A percentile compares a stretch with the other conserved stretches of the same genome.
Conservation (phyloP, 2,113 vertebrate genomes). For the Anhinga anhinga region DNA sequence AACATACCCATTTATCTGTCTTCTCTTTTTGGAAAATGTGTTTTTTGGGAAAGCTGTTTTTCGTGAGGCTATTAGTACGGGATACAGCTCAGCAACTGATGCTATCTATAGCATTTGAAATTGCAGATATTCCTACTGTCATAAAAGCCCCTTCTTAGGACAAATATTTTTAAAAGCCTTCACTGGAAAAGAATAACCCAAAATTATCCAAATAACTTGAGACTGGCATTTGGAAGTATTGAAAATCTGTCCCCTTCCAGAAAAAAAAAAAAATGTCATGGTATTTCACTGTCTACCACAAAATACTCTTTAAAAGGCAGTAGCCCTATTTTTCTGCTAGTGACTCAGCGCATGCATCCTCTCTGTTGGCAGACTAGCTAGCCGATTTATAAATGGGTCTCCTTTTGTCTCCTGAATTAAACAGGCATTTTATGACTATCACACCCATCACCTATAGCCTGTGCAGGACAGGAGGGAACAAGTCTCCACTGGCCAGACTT, state of each 20-base stretch:
- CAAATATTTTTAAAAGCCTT: neutral
- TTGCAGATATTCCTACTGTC: neutral
- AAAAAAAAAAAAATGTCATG: neutral
- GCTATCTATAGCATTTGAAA: neutral
- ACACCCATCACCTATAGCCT: too few relatives aligned
- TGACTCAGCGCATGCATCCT: neutral
- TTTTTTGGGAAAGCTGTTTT: neutral
- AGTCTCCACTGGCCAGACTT: neutral
- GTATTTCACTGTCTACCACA: neutral
- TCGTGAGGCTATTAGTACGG: neutral
- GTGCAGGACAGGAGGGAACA: neutral
- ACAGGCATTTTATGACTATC: neutral
- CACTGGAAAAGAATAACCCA: neutral
- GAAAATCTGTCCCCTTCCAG: neutral
- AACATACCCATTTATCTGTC: neutral
- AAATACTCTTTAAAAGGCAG: neutral
- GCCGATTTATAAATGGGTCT: neutral
- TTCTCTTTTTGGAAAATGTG: neutral
- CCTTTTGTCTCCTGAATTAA: neutral
- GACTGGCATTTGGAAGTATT: neutral
- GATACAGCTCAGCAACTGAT: rapidly evolving
- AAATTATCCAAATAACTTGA: neutral
- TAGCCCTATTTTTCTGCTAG: neutral
- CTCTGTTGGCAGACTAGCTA: neutral
- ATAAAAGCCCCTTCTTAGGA: neutral